Evolutionary conservation across 1,140 invertebrate species (phyloP).

Genomic region (Ganaspis sp.): DNA sequence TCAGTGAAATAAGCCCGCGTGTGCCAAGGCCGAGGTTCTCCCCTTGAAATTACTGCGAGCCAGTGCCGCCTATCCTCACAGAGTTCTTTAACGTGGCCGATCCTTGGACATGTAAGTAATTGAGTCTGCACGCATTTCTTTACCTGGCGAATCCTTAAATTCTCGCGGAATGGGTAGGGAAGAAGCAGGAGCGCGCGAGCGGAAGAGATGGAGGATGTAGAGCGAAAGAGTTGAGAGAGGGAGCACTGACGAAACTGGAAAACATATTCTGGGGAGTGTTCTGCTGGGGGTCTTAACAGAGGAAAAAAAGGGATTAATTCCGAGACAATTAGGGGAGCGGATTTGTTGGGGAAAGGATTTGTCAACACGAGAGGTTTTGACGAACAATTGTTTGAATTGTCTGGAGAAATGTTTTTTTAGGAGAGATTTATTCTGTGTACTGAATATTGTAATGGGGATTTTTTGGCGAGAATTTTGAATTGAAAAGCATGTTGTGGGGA

Average conservation of each 20-base stretch:
- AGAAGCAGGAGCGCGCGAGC: not conserved
- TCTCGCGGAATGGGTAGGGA: not conserved
- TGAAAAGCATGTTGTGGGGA: too few species aligned
- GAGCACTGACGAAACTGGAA: not conserved
- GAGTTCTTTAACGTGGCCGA: slow-evolving; percentile 68
- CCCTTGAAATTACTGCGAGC: slow-evolving; percentile 43
- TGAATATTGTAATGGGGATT: too few species aligned
- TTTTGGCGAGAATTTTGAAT: too few species aligned
- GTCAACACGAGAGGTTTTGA: not conserved
- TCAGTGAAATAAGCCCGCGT: slow-evolving; percentile 5
- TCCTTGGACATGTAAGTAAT: slow-evolving; percentile 73
- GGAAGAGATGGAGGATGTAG: slow-evolving; percentile 25
- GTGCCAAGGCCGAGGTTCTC: not conserved
- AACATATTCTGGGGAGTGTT: slow-evolving; percentile 26
- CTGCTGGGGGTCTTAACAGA: not conserved
- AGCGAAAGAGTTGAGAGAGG: slow-evolving; percentile 23
- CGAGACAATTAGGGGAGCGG: slow-evolving; percentile 10
- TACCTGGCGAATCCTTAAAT: not conserved
- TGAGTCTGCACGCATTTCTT: not conserved
- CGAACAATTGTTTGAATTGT: not conserved
- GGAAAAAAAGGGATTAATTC: not conserved
- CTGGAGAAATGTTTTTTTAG: too few species aligned
- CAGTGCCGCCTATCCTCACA: slow-evolving; percentile 57
- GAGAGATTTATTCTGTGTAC: too few species aligned
- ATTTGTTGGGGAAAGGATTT: not conserved